Percentiles rank a stretch among this genome's conserved stretches.
phyloP scores from a whole-genome alignment of 2,797 vertebrate genomes.

The Pangasius sanitwongsei region DNA sequence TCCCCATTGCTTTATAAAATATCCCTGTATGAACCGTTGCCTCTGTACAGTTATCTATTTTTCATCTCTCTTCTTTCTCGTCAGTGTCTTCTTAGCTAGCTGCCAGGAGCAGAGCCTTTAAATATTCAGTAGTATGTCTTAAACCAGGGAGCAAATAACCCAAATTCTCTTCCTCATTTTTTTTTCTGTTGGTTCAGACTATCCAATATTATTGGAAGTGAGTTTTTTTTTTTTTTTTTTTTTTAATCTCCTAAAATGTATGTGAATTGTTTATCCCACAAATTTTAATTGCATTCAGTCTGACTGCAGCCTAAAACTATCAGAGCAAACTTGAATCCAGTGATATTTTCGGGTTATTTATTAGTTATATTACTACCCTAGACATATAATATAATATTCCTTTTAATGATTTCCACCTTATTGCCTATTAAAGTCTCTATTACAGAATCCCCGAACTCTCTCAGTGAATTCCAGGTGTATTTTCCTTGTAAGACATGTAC shows the following conservation, averaged over 20 bases:
- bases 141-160: too few relatives aligned
- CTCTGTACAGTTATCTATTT: not conserved
- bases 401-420: constrained; percentile 33
- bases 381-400: not conserved
- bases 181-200: too few relatives aligned
- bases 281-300: not conserved
- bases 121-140: too few relatives aligned
- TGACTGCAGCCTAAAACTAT: not conserved
- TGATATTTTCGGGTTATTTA: not conserved
- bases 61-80: not conserved
- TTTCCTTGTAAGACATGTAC: constrained; percentile 9
- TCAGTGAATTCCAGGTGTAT: not conserved
- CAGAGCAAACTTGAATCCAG: not conserved
- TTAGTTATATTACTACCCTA: not conserved
- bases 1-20: not conserved
- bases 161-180: too few relatives aligned
- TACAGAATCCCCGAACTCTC: not conserved
- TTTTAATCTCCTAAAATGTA: not conserved
- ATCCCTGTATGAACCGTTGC: not conserved
- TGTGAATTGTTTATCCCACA: not conserved
- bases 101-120: too few relatives aligned
- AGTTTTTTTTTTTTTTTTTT: not conserved
- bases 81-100: too few relatives aligned
- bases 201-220: too few relatives aligned
- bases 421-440: constrained; percentile 31